Percentiles rank a stretch among this genome's conserved stretches.
These are phyloP conservation scores for Caenorhabditis sp. DNA, from an alignment of 2,888 invertebrate species.

Conservation along the genomic window DNA sequence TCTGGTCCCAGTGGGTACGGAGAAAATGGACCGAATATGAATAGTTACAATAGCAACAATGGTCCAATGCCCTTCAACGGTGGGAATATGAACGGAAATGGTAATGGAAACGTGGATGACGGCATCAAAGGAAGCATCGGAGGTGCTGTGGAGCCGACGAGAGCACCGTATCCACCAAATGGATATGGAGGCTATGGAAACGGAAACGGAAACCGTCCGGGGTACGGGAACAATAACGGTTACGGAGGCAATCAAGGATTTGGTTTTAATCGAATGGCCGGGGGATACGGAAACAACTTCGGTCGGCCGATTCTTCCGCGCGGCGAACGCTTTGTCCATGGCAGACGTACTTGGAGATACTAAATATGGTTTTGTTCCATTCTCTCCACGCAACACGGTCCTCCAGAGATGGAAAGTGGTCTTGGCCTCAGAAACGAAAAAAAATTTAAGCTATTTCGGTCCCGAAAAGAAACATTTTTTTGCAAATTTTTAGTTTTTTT, in stretches of 20 bases:
- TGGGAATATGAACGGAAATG: neutral
- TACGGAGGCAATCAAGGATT: slow-evolving; percentile 12
- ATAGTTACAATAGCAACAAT: slow-evolving; percentile 38
- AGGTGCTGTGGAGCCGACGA: slow-evolving; percentile 29
- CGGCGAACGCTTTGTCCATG: slow-evolving; percentile 29
- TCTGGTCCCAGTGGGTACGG: slow-evolving; percentile 15
- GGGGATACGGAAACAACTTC: slow-evolving; percentile 37
- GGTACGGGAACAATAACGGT: slow-evolving; percentile 22
- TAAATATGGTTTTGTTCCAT: slow-evolving; percentile 1
- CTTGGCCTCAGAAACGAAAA: no score
- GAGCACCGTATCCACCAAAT: slow-evolving; percentile 4
- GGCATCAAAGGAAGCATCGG: slow-evolving; percentile 52
- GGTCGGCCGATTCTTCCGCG: slow-evolving; percentile 39
- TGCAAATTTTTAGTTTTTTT: no score
- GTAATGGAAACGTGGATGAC: slow-evolving; percentile 2
- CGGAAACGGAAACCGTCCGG: slow-evolving; percentile 10
- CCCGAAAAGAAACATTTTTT: no score
- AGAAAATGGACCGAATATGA: neutral
- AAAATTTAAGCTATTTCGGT: no score
- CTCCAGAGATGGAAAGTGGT: no score
- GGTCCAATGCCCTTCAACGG: slow-evolving; percentile 26
- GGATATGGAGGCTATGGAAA: no score
- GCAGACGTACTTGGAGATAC: slow-evolving; percentile 19
- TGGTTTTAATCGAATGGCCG: slow-evolving; percentile 35
- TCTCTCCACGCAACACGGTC: no score